Base-by-base conservation (phyloP, 2,888 invertebrate genomes). In the Nezara viridula region DNA sequence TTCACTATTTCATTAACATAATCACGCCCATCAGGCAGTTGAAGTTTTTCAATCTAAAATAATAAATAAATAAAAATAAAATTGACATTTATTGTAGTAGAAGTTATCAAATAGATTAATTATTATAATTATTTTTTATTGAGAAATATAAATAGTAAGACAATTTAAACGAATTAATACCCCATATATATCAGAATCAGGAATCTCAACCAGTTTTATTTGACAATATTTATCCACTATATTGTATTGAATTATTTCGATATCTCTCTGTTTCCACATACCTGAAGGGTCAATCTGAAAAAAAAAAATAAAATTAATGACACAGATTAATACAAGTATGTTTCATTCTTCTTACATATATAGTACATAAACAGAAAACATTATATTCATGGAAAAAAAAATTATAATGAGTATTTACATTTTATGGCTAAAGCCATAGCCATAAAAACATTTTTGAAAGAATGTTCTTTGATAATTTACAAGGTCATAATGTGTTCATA, bases 21-120 rank as follows among this genome's bases (percentile, higher is more conserved):
- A 37, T 81, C 47, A 40, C 6, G 16, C 1, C 89, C 89, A 32
- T 86, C 86, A n/a, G 89, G 89, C 10, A 91, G 81, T 27, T 88
- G 73, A 10, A 89, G 50, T 60, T 50, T 77, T 73, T 89, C 86
- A 73, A 89, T 86, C 89, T 89, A 52, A 16, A 89, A 86, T 52
- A 52, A 40, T 60, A 10, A 60, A 60, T 27, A 60, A 10, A 27
- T 60, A 1, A 27, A 12, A 14, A 60, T 60, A 9, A 27, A 27
- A 60, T 27, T n/a, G n/a, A 50, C 50, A 50, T 50, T 50, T 50
- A 50, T 50, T 24, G 24, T 7, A 5, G 24, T 52, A 52, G 24
- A 52, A 52, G 1, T 24, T 52, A 52, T 24, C 52, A 52, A 52
- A 14, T 24, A 24, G 21, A 7, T 52, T 24, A 1, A 24, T 52